A percentile compares a stretch with the other conserved stretches of the same genome.
These are phyloP conservation scores for Trissonchulus sp. DNA, from an alignment of 2,888 invertebrate species.

Conservation along the genomic window DNA sequence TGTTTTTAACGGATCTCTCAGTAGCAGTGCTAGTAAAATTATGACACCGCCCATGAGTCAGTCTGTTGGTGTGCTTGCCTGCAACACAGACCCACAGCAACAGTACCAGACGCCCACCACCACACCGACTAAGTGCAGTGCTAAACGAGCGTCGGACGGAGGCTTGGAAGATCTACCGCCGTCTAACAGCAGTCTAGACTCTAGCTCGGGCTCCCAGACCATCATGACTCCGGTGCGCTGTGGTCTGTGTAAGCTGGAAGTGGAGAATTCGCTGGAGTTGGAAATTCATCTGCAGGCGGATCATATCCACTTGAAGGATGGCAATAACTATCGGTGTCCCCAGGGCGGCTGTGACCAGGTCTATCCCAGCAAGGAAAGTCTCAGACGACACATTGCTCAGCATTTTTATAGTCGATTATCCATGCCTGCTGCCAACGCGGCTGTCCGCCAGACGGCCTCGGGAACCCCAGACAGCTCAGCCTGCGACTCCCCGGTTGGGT, in stretches of 20 bases:
- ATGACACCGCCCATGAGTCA: too few relatives aligned
- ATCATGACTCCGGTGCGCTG: not conserved
- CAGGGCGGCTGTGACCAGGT: slow-evolving; percentile 39
- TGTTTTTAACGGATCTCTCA: too few relatives aligned
- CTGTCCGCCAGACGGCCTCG: not conserved
- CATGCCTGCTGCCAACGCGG: not conserved
- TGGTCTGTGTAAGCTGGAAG: not conserved
- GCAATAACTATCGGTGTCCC: slow-evolving; percentile 45
- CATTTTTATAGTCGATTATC: slow-evolving; percentile 36
- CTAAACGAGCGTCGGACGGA: too few relatives aligned
- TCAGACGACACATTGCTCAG: slow-evolving; percentile 42
- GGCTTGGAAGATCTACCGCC: too few relatives aligned
- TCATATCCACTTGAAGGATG: slow-evolving; percentile 46
- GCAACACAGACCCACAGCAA: too few relatives aligned
- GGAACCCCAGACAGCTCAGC: not conserved
- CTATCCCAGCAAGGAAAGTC: slow-evolving; percentile 42
- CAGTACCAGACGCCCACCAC: too few relatives aligned
- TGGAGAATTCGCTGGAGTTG: slow-evolving; percentile 27
- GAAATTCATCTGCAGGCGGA: slow-evolving; percentile 46
- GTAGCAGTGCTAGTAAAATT: too few relatives aligned
- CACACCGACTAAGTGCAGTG: too few relatives aligned
- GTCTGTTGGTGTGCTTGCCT: too few relatives aligned
- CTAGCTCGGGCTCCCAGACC: too few relatives aligned
- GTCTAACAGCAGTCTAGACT: too few relatives aligned
- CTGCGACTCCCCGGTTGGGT: not conserved